phyloP scores from a whole-genome alignment of 2,888 invertebrate species.

The Sarcophaga caerulescens region DNA sequence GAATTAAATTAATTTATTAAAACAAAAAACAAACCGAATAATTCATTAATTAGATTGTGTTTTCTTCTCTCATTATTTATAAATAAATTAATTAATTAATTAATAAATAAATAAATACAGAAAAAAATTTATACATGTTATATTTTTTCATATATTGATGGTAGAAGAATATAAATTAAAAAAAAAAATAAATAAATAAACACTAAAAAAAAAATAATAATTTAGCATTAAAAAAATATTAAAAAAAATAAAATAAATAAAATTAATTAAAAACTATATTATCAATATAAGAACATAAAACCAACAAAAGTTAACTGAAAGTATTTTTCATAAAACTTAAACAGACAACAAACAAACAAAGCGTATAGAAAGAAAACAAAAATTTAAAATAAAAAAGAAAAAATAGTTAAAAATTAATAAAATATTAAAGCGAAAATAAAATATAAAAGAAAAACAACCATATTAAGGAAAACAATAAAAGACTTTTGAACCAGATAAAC shows the following conservation, averaged over 20 bases:
- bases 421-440: slow-evolving; percentile 16
- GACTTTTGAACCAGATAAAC: slow-evolving; percentile 52
- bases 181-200: background rate
- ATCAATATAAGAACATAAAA: slow-evolving; percentile 11
- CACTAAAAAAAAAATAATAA: slow-evolving; percentile 3
- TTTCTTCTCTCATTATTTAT: slow-evolving; percentile 43
- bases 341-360: slow-evolving; percentile 7
- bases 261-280: background rate
- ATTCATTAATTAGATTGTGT: background rate
- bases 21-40: slow-evolving; percentile 13
- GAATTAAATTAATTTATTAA: slow-evolving; percentile 19
- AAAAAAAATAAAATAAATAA: slow-evolving; percentile 28
- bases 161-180: slow-evolving; percentile 36
- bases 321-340: slow-evolving; percentile 43
- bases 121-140: slow-evolving; percentile 64
- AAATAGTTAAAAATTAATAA: background rate
- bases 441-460: slow-evolving; percentile 22
- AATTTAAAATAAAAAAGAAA: slow-evolving; percentile 20
- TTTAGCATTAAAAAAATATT: slow-evolving; percentile 33
- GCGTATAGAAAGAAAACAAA: slow-evolving; percentile 1
- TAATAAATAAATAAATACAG: background rate
- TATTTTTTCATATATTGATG: slow-evolving; percentile 60
- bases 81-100: slow-evolving; percentile 16
- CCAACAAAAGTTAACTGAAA: slow-evolving; percentile 58
- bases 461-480: slow-evolving; percentile 64